Evolutionary conservation across 2,888 invertebrate species (phyloP), one percentile per base, ranked within the genome.

Genomic region (Rhagophthalmus giganteus): DNA sequence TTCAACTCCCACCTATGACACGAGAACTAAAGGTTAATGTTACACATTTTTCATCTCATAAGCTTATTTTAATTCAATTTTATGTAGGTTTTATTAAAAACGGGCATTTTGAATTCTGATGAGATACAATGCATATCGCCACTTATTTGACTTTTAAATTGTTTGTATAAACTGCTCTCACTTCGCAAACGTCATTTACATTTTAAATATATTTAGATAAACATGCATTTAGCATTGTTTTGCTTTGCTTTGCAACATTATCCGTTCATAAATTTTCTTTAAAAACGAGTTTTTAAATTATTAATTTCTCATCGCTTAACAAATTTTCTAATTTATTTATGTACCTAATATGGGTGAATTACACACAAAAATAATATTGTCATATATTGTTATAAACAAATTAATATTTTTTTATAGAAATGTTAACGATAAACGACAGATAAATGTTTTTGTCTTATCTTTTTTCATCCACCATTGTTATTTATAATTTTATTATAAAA

Each of bases 101-200:
- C 12, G 13, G 14, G 10, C 27, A 26, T 34, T 45, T 45, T 45
- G 40, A 45, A 51, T 51, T 11, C 34, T 45, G 39, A 51, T 40
- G 40, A 51, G 45, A 38, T 32, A 38, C 27, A 48, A 53, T 42
- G 47, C 53, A 48, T 53, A 53, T 53, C 35, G 13, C 15, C 25
- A 39, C 44, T 26, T 34, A 53, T 53, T 53, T 53, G 53, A 37
- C 53, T 53, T 53, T 53, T 41, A 53, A 53, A 53, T 53, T 48
- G 40, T 53, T 52, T 40, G 28, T 26, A 38, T 48, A 48, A 48
- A 48, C 53, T 46, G 53, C 16, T 41, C 28, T 37, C 41, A 53
- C 53, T 42, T 53, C 32, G 47, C 30, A 15, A 53, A 47, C 41
- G 41, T 53, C 40, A 53, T 53, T 53, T 53, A 42, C 52, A 53